Conservation (phyloP, 2,888 invertebrate species). For the Unio pictorum region DNA sequence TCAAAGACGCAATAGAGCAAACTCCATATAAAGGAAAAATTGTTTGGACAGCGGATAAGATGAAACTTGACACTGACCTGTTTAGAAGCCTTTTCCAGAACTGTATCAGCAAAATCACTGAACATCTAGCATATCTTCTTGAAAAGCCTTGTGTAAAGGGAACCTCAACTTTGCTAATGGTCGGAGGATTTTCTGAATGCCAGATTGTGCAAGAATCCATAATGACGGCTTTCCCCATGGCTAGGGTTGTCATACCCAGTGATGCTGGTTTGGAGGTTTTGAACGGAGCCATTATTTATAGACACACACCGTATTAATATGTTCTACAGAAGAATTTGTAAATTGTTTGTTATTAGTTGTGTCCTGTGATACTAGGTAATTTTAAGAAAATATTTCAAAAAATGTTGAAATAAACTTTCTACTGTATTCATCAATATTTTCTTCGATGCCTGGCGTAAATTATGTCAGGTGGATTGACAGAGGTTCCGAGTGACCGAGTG, state of each 20-base stretch:
- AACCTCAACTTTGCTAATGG: constrained; percentile 31
- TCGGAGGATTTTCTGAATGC: constrained; percentile 41
- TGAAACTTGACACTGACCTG: constrained; percentile 31
- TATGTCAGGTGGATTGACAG: too few species aligned
- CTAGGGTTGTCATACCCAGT: constrained; percentile 26
- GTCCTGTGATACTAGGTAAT: too few species aligned
- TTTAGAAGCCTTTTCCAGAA: constrained; percentile 27
- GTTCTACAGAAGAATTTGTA: too few species aligned
- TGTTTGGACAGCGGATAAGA: constrained; percentile 29
- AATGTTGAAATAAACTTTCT: too few species aligned
- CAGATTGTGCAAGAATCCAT: constrained; percentile 31
- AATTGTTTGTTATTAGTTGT: too few species aligned
- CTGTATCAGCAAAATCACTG: constrained; percentile 18
- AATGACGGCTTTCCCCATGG: constrained; percentile 13
- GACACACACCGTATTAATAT: constrained; percentile 15
- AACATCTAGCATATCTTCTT: constrained; percentile 27
- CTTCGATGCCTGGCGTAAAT: too few species aligned
- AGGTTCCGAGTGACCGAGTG: too few species aligned
- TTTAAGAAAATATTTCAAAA: too few species aligned
- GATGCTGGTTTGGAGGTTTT: constrained; percentile 34
- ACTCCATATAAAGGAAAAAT: constrained; percentile 26
- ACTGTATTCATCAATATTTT: too few species aligned
- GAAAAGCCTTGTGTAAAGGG: constrained; percentile 15
- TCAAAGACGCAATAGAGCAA: constrained; percentile 19
- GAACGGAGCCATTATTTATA: constrained; percentile 39